Percentiles rank a stretch among this genome's conserved stretches.
These are phyloP conservation scores for Tolypeutes matacus DNA, from an alignment of 2,797 vertebrate genomes.

Conservation along the genomic window DNA sequence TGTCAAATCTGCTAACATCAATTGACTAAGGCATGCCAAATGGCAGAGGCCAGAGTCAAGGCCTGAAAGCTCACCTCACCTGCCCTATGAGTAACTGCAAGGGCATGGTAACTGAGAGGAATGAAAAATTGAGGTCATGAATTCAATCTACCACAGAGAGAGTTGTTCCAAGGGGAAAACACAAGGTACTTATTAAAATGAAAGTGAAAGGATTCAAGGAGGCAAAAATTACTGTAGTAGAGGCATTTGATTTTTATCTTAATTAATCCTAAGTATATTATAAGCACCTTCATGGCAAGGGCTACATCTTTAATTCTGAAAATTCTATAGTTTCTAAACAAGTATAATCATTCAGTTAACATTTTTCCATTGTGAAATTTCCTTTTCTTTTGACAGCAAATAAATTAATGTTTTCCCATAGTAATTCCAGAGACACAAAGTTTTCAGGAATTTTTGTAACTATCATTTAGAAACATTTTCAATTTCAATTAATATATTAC, in stretches of 20 bases:
- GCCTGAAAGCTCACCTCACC: not conserved
- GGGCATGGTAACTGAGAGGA: not conserved
- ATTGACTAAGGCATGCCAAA: not conserved
- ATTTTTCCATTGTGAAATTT: not conserved
- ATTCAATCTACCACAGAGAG: not conserved
- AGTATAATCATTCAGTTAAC: not conserved
- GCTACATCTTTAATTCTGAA: not conserved
- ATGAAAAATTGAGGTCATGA: not conserved
- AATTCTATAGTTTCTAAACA: not conserved
- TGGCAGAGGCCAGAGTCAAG: not conserved
- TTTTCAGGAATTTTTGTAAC: not conserved
- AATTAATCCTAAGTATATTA: not conserved
- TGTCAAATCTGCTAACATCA: not conserved
- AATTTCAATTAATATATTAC: not conserved
- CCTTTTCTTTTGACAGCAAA: not conserved
- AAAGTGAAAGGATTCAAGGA: not conserved
- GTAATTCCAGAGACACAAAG: not conserved
- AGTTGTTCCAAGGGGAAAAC: not conserved
- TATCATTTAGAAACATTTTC: not conserved
- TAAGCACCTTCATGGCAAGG: not conserved
- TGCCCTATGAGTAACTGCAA: not conserved
- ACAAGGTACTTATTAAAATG: not conserved
- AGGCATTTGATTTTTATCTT: not conserved
- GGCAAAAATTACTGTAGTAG: not conserved
- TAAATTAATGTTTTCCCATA: not conserved